Percentiles rank a stretch among this genome's conserved stretches.
phyloP scores from a whole-genome alignment of 2,797 vertebrate species.

The Pangasius larnaudii region DNA sequence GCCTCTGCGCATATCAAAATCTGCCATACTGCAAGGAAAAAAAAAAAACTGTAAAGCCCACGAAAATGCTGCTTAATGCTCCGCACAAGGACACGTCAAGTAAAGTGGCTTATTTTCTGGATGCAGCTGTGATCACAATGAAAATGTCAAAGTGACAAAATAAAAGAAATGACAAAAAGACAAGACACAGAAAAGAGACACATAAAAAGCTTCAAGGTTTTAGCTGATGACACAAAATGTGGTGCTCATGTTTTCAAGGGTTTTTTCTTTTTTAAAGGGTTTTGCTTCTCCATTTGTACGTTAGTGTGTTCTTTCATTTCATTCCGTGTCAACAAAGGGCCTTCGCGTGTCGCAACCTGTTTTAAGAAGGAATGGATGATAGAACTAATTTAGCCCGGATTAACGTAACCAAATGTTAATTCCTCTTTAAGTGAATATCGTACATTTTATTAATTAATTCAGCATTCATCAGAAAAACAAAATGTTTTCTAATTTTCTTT shows the following conservation, averaged over 20 bases:
- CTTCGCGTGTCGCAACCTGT: neutral
- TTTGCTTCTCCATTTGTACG: neutral
- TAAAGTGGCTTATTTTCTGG: slow-evolving; percentile 18
- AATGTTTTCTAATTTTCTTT: neutral
- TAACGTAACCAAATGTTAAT: neutral
- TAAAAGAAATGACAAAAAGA: neutral
- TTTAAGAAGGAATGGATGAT: neutral
- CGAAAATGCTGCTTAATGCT: neutral
- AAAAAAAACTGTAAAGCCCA: neutral
- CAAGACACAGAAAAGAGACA: neutral
- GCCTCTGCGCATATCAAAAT: slow-evolving; percentile 26
- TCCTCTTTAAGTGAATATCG: no score
- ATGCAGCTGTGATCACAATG: slow-evolving; percentile 30
- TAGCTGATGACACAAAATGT: slow-evolving; percentile 5
- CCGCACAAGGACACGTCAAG: slow-evolving; percentile 10
- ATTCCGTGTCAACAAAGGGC: neutral
- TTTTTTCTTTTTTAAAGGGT: neutral
- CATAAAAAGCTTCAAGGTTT: slow-evolving; percentile 29
- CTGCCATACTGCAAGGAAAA: neutral
- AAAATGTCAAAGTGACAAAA: slow-evolving; percentile 44
- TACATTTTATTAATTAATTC: neutral
- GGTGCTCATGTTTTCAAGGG: neutral
- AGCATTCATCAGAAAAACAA: neutral
- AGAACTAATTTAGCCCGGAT: neutral
- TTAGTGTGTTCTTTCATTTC: neutral